Evolutionary conservation across 2,113 vertebrate genomes (phyloP).

Genomic region (Gorsachius goisagi): DNA sequence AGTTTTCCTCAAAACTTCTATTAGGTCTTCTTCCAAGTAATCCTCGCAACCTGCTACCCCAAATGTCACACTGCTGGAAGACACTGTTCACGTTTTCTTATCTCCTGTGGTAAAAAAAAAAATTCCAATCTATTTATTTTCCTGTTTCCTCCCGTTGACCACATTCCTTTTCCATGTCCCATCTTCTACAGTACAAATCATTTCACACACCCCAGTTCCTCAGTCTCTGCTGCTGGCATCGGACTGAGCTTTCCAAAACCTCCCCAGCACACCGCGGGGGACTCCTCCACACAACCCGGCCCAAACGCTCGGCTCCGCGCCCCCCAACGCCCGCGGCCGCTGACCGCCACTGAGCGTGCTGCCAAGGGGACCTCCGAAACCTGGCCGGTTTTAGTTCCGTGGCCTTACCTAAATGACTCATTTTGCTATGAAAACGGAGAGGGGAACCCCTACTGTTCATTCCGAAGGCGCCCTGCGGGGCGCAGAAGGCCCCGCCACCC

Average conservation of each 20-base stretch:
- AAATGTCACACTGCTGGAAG: accelerated
- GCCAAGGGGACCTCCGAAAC: accelerated
- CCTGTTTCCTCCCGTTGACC: neutral
- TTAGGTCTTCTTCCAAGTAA: neutral
- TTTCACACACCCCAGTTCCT: too few species aligned
- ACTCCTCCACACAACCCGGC: accelerated
- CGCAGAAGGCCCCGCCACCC: neutral
- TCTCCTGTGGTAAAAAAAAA: neutral
- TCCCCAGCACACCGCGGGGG: accelerated
- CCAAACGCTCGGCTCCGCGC: too few species aligned
- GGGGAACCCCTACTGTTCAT: accelerated
- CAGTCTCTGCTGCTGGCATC: accelerated
- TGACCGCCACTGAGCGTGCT: accelerated
- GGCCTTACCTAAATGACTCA: too few species aligned
- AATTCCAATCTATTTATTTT: neutral
- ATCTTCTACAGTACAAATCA: neutral
- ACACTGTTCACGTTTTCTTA: neutral
- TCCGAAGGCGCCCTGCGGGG: neutral
- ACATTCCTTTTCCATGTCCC: too few species aligned
- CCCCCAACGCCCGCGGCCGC: neutral
- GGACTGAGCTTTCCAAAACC: accelerated
- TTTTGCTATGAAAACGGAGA: neutral
- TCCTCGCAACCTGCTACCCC: neutral
- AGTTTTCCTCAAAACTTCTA: neutral
- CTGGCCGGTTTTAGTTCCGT: accelerated